These are phyloP conservation scores for Laothoe populi DNA, from an alignment of 2,888 invertebrate species.

Conservation along the genomic window DNA sequence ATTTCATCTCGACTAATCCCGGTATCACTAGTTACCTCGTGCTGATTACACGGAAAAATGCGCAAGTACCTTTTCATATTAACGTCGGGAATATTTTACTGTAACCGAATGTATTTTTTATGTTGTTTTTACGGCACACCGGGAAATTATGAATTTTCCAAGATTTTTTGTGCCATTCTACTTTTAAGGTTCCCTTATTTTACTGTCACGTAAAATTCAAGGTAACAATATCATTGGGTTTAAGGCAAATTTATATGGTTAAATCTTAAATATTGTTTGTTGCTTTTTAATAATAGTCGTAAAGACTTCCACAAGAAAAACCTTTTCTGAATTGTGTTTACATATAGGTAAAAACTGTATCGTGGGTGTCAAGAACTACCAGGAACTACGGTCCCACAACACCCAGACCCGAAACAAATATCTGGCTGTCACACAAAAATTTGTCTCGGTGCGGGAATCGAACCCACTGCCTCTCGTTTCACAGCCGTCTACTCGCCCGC, in stretches of 20 bases:
- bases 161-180: constrained; percentile 27
- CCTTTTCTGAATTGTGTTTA: background rate
- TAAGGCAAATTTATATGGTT: constrained; percentile 21
- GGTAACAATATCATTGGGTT: constrained; percentile 12
- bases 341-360: background rate
- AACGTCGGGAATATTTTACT: constrained; percentile 34
- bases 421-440: too few species aligned
- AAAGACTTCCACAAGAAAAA: background rate
- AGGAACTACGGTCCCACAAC: too few species aligned
- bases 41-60: constrained; percentile 48
- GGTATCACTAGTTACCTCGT: constrained; percentile 53
- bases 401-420: too few species aligned
- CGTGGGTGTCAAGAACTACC: too few species aligned
- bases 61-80: constrained; percentile 35
- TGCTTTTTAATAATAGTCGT: constrained; percentile 15
- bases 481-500: too few species aligned
- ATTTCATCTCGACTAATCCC: constrained; percentile 56
- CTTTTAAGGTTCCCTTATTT: constrained; percentile 28
- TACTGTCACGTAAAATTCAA: constrained; percentile 24
- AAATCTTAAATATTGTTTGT: constrained; percentile 3
- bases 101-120: constrained; percentile 32
- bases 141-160: constrained; percentile 35
- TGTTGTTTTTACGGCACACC: constrained; percentile 33
- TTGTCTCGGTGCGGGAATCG: too few species aligned
- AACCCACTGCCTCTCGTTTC: too few species aligned